Evolutionary conservation across 2,888 invertebrate species (phyloP).

Genomic region (Brachylomia viminalis): DNA sequence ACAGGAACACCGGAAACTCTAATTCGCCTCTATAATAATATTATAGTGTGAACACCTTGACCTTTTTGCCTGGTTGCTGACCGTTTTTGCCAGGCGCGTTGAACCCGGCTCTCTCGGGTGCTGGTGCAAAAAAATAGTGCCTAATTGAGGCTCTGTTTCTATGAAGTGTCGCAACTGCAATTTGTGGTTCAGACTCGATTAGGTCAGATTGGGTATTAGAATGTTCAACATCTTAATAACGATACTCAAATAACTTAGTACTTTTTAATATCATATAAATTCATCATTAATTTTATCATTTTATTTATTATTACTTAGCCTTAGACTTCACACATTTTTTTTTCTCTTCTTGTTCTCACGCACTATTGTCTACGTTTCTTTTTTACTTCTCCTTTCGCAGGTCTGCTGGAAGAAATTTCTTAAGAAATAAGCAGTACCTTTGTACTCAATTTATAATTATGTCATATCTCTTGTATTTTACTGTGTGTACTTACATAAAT

Average conservation of each 20-base stretch:
- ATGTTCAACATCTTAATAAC: conserved; percentile 1
- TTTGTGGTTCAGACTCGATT: background rate
- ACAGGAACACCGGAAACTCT: background rate
- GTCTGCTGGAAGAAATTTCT: too few species aligned
- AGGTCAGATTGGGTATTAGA: background rate
- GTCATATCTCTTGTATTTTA: too few species aligned
- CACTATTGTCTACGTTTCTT: too few species aligned
- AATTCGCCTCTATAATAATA: too few species aligned
- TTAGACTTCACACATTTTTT: too few species aligned
- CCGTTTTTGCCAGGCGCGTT: background rate
- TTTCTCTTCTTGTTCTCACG: too few species aligned
- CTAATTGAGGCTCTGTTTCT: background rate
- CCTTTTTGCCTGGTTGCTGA: background rate
- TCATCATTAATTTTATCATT: too few species aligned
- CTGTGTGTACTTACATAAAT: too few species aligned
- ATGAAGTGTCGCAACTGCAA: background rate
- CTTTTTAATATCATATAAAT: conserved; percentile 17
- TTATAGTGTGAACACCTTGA: background rate
- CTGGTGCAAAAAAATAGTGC: background rate
- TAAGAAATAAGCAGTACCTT: too few species aligned
- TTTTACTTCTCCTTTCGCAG: too few species aligned
- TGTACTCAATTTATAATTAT: too few species aligned
- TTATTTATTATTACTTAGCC: too few species aligned
- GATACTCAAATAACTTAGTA: background rate
- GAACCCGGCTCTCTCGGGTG: background rate